These are phyloP conservation scores for Phyllotreta cruciferae DNA, from an alignment of 2,888 invertebrate genomes.

Conservation along the genomic window DNA sequence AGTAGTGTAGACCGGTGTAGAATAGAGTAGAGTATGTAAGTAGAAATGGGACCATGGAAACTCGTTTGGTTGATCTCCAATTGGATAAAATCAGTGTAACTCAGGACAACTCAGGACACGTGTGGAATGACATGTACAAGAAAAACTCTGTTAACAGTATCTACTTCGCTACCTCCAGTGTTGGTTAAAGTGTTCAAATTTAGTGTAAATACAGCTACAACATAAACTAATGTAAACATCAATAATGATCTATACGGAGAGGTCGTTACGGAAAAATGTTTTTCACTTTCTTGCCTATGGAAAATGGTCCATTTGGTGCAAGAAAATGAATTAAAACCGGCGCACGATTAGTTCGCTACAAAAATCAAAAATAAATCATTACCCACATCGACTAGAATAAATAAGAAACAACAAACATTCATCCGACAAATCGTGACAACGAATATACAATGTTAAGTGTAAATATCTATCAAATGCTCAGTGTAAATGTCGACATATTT, in stretches of 20 bases:
- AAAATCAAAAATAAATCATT: background rate
- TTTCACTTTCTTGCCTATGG: no score
- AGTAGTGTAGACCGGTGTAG: no score
- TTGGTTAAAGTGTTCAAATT: slow-evolving; percentile 14
- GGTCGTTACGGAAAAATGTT: no score
- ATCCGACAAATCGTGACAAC: slow-evolving; percentile 37
- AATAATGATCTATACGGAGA: slow-evolving; percentile 15
- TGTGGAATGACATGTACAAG: slow-evolving; percentile 23
- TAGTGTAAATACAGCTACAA: slow-evolving; percentile 23
- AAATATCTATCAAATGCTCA: background rate
- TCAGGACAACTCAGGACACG: slow-evolving; percentile 18
- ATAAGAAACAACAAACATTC: slow-evolving; percentile 30
- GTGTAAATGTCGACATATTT: no score
- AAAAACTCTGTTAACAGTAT: slow-evolving; percentile 10
- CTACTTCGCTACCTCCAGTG: slow-evolving; percentile 22
- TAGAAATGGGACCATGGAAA: slow-evolving; percentile 18
- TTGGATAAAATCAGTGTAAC: slow-evolving; percentile 12
- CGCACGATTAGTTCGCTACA: background rate
- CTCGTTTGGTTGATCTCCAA: slow-evolving; percentile 19
- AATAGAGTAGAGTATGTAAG: no score
- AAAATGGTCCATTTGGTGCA: no score
- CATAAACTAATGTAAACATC: slow-evolving; percentile 31
- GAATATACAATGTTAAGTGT: slow-evolving; percentile 18
- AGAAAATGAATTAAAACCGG: background rate
- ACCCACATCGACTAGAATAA: slow-evolving; percentile 17